Evolutionary conservation across 2,888 invertebrate species (phyloP).

Genomic region (Eristalis tenax): DNA sequence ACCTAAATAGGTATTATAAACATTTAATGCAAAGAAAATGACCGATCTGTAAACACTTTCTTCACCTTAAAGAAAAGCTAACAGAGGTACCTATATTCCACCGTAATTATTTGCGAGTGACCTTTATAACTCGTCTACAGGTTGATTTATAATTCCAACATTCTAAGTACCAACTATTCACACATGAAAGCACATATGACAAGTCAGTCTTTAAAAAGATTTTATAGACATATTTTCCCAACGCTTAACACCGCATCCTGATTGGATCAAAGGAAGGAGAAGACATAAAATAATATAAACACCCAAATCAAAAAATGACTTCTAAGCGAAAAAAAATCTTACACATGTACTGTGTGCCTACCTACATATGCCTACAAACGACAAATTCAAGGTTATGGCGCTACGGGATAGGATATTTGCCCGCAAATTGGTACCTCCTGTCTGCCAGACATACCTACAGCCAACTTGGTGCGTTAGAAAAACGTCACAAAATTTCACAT

Average conservation of each 20-base stretch:
- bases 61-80: no score
- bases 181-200: slow-evolving; percentile 7
- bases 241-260: no score
- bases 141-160: slow-evolving; percentile 6
- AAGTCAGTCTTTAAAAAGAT: slow-evolving; percentile 52
- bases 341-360: no score
- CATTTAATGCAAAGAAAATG: no score
- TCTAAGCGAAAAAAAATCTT: slow-evolving; percentile 20
- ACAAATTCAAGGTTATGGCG: not conserved
- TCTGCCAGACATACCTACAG: slow-evolving; percentile 43
- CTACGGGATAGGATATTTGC: not conserved
- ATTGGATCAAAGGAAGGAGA: not conserved
- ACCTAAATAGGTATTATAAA: no score
- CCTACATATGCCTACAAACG: not conserved
- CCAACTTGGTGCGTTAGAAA: no score
- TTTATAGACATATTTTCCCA: slow-evolving; percentile 32
- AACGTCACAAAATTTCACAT: slow-evolving; percentile 59
- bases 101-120: slow-evolving; percentile 31
- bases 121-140: slow-evolving; percentile 39
- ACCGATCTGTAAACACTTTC: no score
- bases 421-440: slow-evolving; percentile 22
- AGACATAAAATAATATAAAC: slow-evolving; percentile 17
- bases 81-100: not conserved
- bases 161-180: not conserved
- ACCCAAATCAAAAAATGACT: slow-evolving; percentile 23